These are phyloP conservation scores for Lithophane socia DNA, from an alignment of 2,888 invertebrate species.

Conservation along the genomic window DNA sequence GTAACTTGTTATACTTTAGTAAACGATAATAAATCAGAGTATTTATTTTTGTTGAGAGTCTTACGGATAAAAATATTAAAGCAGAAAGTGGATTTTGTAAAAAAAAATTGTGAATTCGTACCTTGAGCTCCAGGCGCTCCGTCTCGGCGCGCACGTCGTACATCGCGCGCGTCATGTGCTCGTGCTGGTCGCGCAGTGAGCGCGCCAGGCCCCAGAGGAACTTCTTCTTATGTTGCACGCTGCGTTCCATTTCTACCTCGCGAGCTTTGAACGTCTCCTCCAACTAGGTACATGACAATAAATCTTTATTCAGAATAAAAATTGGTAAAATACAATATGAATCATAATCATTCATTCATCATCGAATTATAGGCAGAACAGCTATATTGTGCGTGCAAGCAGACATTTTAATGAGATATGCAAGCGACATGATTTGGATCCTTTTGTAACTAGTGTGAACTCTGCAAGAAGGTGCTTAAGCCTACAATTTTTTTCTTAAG, in stretches of 20 bases:
- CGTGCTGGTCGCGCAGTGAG: conserved; percentile 79
- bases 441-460: too few species aligned
- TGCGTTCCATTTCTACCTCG: conserved; percentile 73
- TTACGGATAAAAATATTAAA: not conserved
- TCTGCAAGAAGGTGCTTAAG: too few species aligned
- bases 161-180: conserved; percentile 78
- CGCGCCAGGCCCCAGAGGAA: conserved; percentile 84
- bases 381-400: too few species aligned
- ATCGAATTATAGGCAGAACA: too few species aligned
- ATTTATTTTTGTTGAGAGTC: too few species aligned
- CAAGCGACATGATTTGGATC: too few species aligned
- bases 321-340: not conserved
- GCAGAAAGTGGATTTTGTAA: not conserved
- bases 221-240: conserved; percentile 79
- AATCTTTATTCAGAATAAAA: not conserved
- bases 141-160: conserved; percentile 73
- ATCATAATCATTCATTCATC: too few species aligned
- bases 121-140: conserved; percentile 76
- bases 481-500: too few species aligned
- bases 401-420: too few species aligned
- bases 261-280: conserved; percentile 79
- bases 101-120: conserved; percentile 45
- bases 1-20: too few species aligned
- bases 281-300: conserved; percentile 70
- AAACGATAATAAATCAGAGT: too few species aligned